phyloP scores from a whole-genome alignment of 2,797 vertebrate genomes.

The Diglossa cyanea region DNA sequence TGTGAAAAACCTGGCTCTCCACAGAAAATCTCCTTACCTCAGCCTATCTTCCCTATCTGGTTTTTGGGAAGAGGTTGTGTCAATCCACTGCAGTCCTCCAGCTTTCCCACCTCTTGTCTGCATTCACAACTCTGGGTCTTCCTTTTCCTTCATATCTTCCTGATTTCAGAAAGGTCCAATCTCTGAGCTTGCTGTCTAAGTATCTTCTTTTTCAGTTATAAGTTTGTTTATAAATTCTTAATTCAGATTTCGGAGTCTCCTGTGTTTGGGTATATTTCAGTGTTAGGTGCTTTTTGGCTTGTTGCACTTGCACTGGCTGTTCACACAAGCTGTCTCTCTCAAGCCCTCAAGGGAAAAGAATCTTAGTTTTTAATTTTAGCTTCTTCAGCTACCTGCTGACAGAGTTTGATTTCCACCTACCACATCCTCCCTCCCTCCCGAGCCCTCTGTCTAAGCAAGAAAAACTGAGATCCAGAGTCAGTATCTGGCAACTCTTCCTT shows the following conservation, averaged over 20 bases:
- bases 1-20: neutral
- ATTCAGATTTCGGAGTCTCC: neutral
- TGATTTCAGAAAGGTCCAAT: neutral
- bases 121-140: rapidly evolving
- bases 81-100: neutral
- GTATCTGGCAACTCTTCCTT: neutral
- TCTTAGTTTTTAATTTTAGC: slow-evolving; percentile 53
- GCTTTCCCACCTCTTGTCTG: neutral
- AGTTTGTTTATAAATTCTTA: neutral
- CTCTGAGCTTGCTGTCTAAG: neutral
- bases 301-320: neutral
- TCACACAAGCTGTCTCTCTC: slow-evolving; percentile 26
- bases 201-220: neutral
- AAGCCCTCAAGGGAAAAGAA: neutral
- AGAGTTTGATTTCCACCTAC: slow-evolving; percentile 35
- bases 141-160: neutral
- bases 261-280: neutral
- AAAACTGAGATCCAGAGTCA: neutral
- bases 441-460: neutral
- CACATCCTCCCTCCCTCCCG: neutral
- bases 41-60: neutral
- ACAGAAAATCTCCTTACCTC: neutral
- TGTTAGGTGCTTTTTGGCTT: neutral
- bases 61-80: neutral
- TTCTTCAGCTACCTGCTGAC: slow-evolving; percentile 53